Conservation (phyloP, 2,113 vertebrate genomes). For the Synchiropus splendidus region DNA sequence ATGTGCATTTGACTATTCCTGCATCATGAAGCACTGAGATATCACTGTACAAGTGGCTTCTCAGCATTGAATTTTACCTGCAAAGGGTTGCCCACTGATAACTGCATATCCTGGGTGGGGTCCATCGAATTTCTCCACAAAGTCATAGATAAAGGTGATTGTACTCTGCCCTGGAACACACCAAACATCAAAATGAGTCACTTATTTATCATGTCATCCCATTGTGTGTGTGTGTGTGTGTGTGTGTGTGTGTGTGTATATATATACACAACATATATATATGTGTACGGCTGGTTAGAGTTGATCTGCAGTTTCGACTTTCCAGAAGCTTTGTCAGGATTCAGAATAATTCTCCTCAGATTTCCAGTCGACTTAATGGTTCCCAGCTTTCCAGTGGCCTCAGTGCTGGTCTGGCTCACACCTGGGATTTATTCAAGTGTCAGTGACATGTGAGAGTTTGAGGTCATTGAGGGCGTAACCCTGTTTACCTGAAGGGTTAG, state of each 20-base stretch:
- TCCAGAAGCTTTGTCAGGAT: conserved; percentile 25
- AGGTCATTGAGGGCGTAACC: background rate
- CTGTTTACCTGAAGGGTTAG: conserved; percentile 45
- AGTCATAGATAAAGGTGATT: conserved; percentile 63
- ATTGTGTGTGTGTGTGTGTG: background rate
- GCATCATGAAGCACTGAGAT: no score
- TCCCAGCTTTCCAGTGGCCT: conserved; percentile 46
- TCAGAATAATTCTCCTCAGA: conserved; percentile 43
- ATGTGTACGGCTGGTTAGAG: conserved; percentile 41
- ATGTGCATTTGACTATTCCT: no score
- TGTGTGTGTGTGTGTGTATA: no score
- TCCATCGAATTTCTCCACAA: conserved; percentile 62
- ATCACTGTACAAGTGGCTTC: no score
- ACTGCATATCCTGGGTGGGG: conserved; percentile 61
- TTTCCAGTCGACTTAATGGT: conserved; percentile 53
- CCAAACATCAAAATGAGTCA: background rate
- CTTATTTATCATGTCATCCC: no score
- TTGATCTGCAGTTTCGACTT: conserved; percentile 49
- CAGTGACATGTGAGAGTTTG: background rate
- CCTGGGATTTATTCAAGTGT: conserved; percentile 25
- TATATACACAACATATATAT: no score
- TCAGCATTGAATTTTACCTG: conserved; percentile 45
- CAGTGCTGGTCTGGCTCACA: conserved; percentile 31
- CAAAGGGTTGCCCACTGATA: conserved; percentile 52
- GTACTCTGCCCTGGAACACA: conserved; percentile 56